phyloP scores from a whole-genome alignment of 2,888 invertebrate species.

The Pammene fasciana region DNA sequence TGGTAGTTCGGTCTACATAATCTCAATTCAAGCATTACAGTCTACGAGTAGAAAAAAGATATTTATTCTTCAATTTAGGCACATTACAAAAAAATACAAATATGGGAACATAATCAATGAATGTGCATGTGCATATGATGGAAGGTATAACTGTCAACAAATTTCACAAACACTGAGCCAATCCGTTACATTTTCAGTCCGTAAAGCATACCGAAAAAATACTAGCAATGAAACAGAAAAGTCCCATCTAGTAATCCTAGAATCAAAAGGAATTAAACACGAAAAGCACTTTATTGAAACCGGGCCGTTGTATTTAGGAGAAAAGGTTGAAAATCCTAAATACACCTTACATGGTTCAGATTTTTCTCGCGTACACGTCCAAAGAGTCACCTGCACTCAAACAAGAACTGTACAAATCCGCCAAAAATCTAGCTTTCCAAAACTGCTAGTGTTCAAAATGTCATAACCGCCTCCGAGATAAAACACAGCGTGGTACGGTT shows the following conservation, averaged over 20 bases:
- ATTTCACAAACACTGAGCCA: not conserved
- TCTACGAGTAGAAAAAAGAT: too few species aligned
- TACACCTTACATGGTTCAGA: not conserved
- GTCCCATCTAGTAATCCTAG: not conserved
- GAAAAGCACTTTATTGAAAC: not conserved
- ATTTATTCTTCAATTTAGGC: too few species aligned
- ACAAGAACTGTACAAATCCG: slow-evolving; percentile 10
- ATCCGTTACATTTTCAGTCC: not conserved
- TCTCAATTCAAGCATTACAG: too few species aligned
- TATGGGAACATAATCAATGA: too few species aligned
- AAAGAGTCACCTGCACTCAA: slow-evolving; percentile 10
- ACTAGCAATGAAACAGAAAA: slow-evolving; percentile 14
- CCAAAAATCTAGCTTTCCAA: slow-evolving; percentile 14
- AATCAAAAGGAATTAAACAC: not conserved
- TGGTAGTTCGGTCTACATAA: too few species aligned
- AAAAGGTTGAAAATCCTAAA: not conserved
- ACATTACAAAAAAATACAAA: too few species aligned
- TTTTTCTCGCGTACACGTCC: not conserved
- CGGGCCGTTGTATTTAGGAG: not conserved
- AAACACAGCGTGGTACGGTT: slow-evolving; percentile 40
- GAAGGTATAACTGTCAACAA: too few species aligned
- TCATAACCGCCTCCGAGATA: slow-evolving; percentile 8
- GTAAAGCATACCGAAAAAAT: not conserved
- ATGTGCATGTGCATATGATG: too few species aligned
- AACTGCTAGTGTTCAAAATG: not conserved